Percentiles rank a stretch among this genome's conserved stretches.
Conservation (phyloP, 2,113 vertebrate genomes). For the Promerops cafer region DNA sequence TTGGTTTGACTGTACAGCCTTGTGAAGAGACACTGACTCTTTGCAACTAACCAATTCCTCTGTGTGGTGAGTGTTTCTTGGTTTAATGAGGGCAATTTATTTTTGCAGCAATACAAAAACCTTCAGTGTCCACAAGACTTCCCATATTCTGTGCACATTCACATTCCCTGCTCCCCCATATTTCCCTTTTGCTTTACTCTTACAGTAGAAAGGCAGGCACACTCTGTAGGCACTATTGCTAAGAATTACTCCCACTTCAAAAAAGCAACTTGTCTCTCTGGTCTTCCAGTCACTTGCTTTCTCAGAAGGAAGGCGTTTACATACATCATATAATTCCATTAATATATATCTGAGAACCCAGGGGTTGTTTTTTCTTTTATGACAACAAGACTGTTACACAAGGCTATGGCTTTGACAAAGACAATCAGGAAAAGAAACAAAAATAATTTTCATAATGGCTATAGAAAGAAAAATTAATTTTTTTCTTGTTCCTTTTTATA, state of each 20-base stretch:
- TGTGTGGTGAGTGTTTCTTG: background rate
- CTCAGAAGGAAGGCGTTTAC: background rate
- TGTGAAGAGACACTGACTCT: slow-evolving; percentile 1
- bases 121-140: background rate
- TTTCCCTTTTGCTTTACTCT: background rate
- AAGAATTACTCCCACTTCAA: background rate
- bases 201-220: background rate
- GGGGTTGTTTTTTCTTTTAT: background rate
- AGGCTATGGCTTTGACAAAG: background rate
- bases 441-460: background rate
- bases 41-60: background rate
- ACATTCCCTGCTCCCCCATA: background rate
- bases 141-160: background rate
- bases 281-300: background rate
- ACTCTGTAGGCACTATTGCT: background rate
- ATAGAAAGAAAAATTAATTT: background rate
- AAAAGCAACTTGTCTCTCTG: background rate
- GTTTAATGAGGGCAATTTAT: slow-evolving; percentile 5
- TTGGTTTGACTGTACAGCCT: background rate
- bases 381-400: background rate
- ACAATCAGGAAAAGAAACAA: background rate
- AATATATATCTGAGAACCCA: background rate
- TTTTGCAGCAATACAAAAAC: slow-evolving; percentile 18
- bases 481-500: background rate
- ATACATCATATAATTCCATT: background rate